These are phyloP conservation scores for Takifugu flavidus DNA, from an alignment of 2,113 vertebrate genomes.

Conservation along the genomic window DNA sequence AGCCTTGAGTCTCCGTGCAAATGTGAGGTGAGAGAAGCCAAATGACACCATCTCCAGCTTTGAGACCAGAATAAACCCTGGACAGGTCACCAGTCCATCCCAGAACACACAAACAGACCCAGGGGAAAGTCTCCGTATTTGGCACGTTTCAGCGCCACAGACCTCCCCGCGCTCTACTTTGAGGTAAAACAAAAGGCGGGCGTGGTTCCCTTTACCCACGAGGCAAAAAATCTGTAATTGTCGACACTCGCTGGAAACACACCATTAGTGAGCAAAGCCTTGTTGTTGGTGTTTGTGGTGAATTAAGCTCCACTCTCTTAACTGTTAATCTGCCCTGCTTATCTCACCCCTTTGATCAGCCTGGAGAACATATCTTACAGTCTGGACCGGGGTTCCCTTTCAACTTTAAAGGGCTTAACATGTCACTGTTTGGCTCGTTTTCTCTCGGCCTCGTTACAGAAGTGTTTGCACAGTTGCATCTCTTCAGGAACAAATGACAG, in stretches of 20 bases:
- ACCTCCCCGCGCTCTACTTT: neutral
- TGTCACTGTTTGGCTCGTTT: constrained; percentile 13
- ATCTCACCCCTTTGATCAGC: constrained; percentile 42
- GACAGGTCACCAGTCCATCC: no score
- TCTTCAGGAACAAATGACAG: constrained; percentile 34
- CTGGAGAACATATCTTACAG: constrained; percentile 32
- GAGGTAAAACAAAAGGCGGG: constrained; percentile 17
- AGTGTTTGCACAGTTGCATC: constrained; percentile 32
- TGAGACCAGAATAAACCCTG: no score
- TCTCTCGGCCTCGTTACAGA: constrained; percentile 30
- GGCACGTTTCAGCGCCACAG: no score
- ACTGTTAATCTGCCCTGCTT: constrained; percentile 42
- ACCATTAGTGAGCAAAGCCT: constrained; percentile 43
- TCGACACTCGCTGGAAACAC: constrained; percentile 26
- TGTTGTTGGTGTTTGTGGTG: constrained; percentile 25
- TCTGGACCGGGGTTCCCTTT: constrained; percentile 17
- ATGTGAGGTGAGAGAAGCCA: no score
- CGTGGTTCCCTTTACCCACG: constrained; percentile 32
- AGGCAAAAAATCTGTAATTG: constrained; percentile 26
- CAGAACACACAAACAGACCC: no score
- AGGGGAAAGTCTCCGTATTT: no score
- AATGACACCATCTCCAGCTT: no score
- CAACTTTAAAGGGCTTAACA: constrained; percentile 33
- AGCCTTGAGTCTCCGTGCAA: no score
- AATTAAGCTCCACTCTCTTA: constrained; percentile 33